A percentile compares a stretch with the other conserved stretches of the same genome.
These are phyloP conservation scores for Episyrphus balteatus DNA, from an alignment of 1,140 invertebrate genomes.

Conservation along the genomic window DNA sequence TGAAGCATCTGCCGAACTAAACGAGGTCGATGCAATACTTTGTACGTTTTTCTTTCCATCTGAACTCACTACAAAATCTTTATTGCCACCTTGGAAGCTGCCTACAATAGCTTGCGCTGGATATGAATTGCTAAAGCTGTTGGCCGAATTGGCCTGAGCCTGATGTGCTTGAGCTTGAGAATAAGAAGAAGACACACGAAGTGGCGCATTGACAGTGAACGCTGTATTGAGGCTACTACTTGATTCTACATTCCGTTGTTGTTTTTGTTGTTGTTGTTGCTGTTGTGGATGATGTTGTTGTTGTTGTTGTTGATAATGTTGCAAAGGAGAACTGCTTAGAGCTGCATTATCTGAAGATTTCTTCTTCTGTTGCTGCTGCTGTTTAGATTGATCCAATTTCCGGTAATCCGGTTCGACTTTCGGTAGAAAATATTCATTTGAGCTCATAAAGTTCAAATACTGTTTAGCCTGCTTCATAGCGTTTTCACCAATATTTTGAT, in stretches of 20 bases:
- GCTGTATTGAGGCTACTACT: conserved; percentile 5
- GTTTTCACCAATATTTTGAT: neutral
- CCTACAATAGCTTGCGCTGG: conserved; percentile 20
- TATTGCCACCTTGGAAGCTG: conserved; percentile 27
- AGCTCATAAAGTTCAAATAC: conserved; percentile 30
- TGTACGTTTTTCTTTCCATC: conserved; percentile 31
- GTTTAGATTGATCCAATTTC: conserved; percentile 13
- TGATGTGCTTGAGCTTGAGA: conserved; percentile 4
- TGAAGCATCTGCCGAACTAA: neutral
- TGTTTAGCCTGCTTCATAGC: conserved; percentile 24
- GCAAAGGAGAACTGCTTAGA: neutral
- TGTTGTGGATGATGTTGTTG: conserved; percentile 3
- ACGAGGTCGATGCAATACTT: conserved; percentile 18
- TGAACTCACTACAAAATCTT: conserved; percentile 28
- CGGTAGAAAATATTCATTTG: conserved; percentile 30
- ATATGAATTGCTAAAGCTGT: neutral
- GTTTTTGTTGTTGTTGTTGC: conserved; percentile 5
- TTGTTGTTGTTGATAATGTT: conserved; percentile 9
- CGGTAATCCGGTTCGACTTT: conserved; percentile 27
- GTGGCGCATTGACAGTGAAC: conserved; percentile 1
- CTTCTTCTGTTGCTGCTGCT: conserved; percentile 7
- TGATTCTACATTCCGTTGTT: neutral
- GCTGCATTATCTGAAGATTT: too few relatives aligned
- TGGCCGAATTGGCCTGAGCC: conserved; percentile 12
- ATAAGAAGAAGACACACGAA: neutral